A percentile compares a stretch with the other conserved stretches of the same genome.
Conservation (phyloP, 2,888 invertebrate genomes). For the Meloe dianella region DNA sequence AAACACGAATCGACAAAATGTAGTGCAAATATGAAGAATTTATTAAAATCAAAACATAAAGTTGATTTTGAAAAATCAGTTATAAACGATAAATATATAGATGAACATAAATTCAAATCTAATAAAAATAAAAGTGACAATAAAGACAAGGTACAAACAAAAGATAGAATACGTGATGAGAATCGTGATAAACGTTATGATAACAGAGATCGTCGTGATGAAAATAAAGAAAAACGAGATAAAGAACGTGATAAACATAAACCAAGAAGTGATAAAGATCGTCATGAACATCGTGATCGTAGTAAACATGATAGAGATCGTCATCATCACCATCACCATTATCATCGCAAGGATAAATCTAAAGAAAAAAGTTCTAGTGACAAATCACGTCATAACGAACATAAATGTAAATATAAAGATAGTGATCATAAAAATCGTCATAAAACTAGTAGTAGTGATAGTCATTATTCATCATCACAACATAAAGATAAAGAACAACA, state of each 20-base stretch:
- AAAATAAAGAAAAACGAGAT: conserved; percentile 38
- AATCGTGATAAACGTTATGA: conserved; percentile 28
- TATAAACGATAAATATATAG: conserved; percentile 28
- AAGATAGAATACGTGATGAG: conserved; percentile 40
- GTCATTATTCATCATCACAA: conserved; percentile 33
- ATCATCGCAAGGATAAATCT: conserved; percentile 24
- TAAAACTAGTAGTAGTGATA: conserved; percentile 39
- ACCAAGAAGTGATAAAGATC: conserved; percentile 44
- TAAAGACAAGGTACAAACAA: conserved; percentile 35
- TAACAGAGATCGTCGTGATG: conserved; percentile 29
- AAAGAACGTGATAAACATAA: conserved; percentile 37
- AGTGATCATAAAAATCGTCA: conserved; percentile 38
- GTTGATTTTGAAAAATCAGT: conserved; percentile 44
- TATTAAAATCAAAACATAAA: conserved; percentile 46
- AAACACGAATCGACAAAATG: conserved; percentile 31
- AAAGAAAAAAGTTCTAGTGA: conserved; percentile 33
- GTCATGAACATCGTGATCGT: conserved; percentile 34
- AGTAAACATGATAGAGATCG: conserved; percentile 42
- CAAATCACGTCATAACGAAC: conserved; percentile 29
- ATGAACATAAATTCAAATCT: conserved; percentile 25
- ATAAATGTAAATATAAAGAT: conserved; percentile 25
- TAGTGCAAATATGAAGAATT: conserved; percentile 35
- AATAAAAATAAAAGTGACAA: conserved; percentile 18
- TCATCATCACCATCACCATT: conserved; percentile 35
- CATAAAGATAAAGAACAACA: conserved; percentile 37